Evolutionary conservation across 2,113 vertebrate species (phyloP), one percentile per base, ranked within the genome.

Genomic region (Lampris incognitus): DNA sequence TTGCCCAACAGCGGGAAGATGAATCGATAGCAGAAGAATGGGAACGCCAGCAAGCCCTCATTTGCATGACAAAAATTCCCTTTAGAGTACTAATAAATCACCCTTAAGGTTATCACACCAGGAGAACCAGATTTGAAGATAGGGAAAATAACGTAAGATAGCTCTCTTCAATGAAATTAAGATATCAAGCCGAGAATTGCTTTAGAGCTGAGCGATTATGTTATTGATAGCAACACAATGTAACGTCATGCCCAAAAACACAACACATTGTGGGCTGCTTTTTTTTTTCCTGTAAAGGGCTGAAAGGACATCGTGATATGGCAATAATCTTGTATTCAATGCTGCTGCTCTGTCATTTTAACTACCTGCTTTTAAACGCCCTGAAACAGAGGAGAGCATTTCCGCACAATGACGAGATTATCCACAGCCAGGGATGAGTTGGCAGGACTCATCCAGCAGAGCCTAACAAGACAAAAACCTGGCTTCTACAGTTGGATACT

Each of bases 1-100:
- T 79, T 85, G 81, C 85, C 87, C 79, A 84, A 83, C 41, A 92
- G 86, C 89, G 82, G 68, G 70, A 87, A 91, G 85, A 92, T 89
- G 65, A 82, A 73, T 60, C 82, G 85, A 87, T 85, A 82, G 85
- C 81, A 65, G 87, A 76, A 77, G 59, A 89, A 74, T 7, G 50
- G 50, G 24, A 24, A 88, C 83, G 72, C 78, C 48, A 55, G 78
- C 55, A 69, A 78, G 75, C 41, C 61, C 74, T 78, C 66, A 88
- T 92, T 92, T 89, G 78, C 84, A 90, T 90, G 76, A 92, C 79
- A 90, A 89, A 88, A 79, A 81, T 8, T 68, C 75, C 51, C 63
- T 82, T 83, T 76, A 82, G 67, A 88, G 60, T 39, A 69, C 62
- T 88, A 78, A 88, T 76, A 74, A 72, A 78, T 77, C 69, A 63